Evolutionary conservation across 2,888 invertebrate genomes (phyloP), one percentile per base, ranked within the genome.

Genomic region (Agriopis aurantiaria): DNA sequence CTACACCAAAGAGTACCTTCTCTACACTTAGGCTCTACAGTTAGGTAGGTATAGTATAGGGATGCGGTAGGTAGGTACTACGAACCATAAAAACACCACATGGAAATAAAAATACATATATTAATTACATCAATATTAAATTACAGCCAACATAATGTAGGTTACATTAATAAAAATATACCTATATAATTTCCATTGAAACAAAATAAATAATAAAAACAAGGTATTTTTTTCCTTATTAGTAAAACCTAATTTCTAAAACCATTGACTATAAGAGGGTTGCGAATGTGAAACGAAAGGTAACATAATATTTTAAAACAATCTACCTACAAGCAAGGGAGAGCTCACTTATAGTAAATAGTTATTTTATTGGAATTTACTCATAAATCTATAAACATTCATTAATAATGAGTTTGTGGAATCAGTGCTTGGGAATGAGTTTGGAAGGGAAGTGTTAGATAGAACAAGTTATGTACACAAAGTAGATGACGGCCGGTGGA

Each of bases 31-130:
- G n/a, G 17, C 17, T 53, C 33, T 53, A 12, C 10, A 41, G 3
- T 41, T 43, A 10, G 3, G 7, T 9, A 11, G 43, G 17, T n/a
- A 43, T n/a, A 6, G 51, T 2, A 23, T 2, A 33, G 43, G 3
- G 3, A 33, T 33, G 33, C 3, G 33, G 56, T 43, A 56, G 14
- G 8, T 17, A 45, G 17, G 1, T 4, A 23, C 8, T 17, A 46
- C 3, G 46, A 10, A 12, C n/a, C 85, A 90, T 88, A 86, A 87
- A 33, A 92, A 92, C 88, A 78, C 81, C 78, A 82, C 66, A 82
- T 63, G 87, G 93, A 94, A 95, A 95, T 94, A 94, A 95, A 94
- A 95, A 94, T 94, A 95, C 94, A 94, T 94, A 94, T 94, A 94
- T 94, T 94, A 93, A 92, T 93, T 92, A 94, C 93, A 93, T 94